A percentile compares a stretch with the other conserved stretches of the same genome.
Evolutionary conservation across 1,140 invertebrate genomes (phyloP).

Genomic region (Nomia melanderi): DNA sequence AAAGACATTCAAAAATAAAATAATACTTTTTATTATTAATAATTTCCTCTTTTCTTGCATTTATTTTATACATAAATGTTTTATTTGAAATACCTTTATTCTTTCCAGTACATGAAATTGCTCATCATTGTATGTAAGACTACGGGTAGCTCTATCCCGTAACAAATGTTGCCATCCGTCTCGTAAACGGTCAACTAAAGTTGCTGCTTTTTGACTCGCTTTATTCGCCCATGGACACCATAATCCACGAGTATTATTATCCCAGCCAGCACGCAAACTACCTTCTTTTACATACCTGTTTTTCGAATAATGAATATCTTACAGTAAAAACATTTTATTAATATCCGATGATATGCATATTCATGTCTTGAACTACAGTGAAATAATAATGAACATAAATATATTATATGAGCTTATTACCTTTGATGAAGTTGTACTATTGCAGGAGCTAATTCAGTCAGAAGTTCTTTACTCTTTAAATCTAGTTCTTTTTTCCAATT

Average conservation of each 20-base stretch:
- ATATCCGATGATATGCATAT: neutral
- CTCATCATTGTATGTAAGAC: slow-evolving; percentile 94
- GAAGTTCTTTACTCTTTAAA: slow-evolving; percentile 75
- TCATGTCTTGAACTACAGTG: neutral
- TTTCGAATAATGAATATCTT: slow-evolving; percentile 28
- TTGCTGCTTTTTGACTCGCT: slow-evolving; percentile 86
- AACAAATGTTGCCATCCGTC: slow-evolving; percentile 96
- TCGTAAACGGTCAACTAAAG: slow-evolving; percentile 89
- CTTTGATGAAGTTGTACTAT: slow-evolving; percentile 83
- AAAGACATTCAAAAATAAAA: slow-evolving; percentile 22
- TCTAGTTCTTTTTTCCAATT: slow-evolving; percentile 78
- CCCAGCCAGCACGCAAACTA: slow-evolving; percentile 87
- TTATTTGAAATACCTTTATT: slow-evolving; percentile 80
- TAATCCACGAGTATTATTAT: slow-evolving; percentile 84
- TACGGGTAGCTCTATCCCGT: slow-evolving; percentile 91
- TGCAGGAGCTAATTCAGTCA: slow-evolving; percentile 78
- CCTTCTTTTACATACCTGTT: slow-evolving; percentile 80
- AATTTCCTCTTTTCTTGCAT: slow-evolving; percentile 6
- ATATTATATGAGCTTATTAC: slow-evolving; percentile 70
- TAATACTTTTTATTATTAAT: neutral
- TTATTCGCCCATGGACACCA: slow-evolving; percentile 85
- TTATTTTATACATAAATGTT: neutral
- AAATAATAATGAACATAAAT: slow-evolving; percentile 3
- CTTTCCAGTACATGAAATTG: slow-evolving; percentile 96
- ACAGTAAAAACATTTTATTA: slow-evolving; percentile 18